Evolutionary conservation across 2,888 invertebrate species (phyloP).

Genomic region (Nomada ferruginata): DNA sequence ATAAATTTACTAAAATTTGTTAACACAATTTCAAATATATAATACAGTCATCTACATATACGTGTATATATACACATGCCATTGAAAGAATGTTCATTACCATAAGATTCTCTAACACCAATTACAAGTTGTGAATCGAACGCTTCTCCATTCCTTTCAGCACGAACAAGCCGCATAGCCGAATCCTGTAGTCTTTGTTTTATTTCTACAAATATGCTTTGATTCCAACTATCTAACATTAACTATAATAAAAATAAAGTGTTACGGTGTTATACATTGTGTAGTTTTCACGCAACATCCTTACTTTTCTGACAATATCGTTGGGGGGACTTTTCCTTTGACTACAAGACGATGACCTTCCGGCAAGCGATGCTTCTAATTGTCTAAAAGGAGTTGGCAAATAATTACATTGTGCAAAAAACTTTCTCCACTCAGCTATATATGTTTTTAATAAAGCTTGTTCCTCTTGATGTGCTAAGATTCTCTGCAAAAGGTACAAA

Average conservation of each 20-base stretch:
- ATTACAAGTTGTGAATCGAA: constrained; percentile 99
- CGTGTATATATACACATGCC: background rate
- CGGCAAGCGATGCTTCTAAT: constrained; percentile 93
- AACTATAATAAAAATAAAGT: constrained; percentile 86
- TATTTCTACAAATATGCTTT: constrained; percentile 97
- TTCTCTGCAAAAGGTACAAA: constrained; percentile 85
- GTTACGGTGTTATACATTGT: background rate
- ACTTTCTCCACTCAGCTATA: constrained; percentile 99
- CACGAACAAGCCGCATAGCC: constrained; percentile 98
- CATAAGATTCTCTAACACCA: constrained; percentile 98
- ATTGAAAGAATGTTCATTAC: constrained; percentile 83
- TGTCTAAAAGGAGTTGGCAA: constrained; percentile 98
- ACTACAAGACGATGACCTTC: constrained; percentile 85
- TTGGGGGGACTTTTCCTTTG: constrained; percentile 86
- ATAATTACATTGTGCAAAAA: constrained; percentile 98
- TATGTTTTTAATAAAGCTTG: constrained; percentile 98
- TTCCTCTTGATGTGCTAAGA: constrained; percentile 96
- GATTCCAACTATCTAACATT: constrained; percentile 99
- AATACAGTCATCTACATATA: background rate
- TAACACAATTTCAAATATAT: background rate
- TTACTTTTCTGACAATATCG: constrained; percentile 93
- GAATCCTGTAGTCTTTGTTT: constrained; percentile 96
- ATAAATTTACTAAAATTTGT: constrained; percentile 92
- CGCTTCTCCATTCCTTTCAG: constrained; percentile 98
- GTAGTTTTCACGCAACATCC: background rate